Evolutionary conservation across 2,113 vertebrate genomes (phyloP).

Genomic region (Channa argus): DNA sequence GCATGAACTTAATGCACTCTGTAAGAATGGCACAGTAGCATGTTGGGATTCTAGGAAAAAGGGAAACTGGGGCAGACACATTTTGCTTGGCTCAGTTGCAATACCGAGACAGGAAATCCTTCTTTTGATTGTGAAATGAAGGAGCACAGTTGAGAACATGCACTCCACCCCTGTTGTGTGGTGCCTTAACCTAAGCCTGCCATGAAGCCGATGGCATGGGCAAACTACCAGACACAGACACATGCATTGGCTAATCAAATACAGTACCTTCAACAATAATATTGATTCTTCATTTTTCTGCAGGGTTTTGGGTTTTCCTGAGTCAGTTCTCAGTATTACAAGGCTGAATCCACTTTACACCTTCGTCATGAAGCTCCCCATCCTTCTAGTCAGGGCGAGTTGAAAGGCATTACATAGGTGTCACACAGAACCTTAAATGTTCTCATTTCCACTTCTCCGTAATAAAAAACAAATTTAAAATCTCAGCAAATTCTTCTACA

Average conservation of each 20-base stretch:
- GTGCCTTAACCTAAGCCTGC: slow-evolving; percentile 40
- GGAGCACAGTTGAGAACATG: slow-evolving; percentile 62
- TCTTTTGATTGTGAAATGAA: slow-evolving; percentile 77
- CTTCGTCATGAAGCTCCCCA: neutral
- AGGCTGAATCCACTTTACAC: slow-evolving; percentile 29
- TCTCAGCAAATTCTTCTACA: neutral
- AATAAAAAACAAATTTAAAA: neutral
- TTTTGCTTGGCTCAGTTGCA: slow-evolving; percentile 51
- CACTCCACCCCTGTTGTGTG: slow-evolving; percentile 17
- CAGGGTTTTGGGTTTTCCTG: slow-evolving; percentile 37
- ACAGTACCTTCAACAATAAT: slow-evolving; percentile 5
- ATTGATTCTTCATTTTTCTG: slow-evolving; percentile 25
- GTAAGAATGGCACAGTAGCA: slow-evolving; percentile 45
- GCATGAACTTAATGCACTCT: slow-evolving; percentile 66
- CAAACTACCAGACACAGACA: slow-evolving; percentile 32
- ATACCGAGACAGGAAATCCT: slow-evolving; percentile 83
- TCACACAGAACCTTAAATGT: slow-evolving; percentile 37
- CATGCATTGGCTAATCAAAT: slow-evolving; percentile 13
- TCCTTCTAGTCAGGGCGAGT: slow-evolving; percentile 35
- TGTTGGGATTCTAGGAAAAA: slow-evolving; percentile 41
- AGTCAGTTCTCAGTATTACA: slow-evolving; percentile 19
- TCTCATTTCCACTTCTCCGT: slow-evolving; percentile 4
- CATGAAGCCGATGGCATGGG: neutral
- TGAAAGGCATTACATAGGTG: slow-evolving; percentile 31
- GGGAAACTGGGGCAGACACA: slow-evolving; percentile 62